Evolutionary conservation across 2,888 invertebrate species (phyloP), one percentile per base, ranked within the genome.

Genomic region (Mythimna pallens): DNA sequence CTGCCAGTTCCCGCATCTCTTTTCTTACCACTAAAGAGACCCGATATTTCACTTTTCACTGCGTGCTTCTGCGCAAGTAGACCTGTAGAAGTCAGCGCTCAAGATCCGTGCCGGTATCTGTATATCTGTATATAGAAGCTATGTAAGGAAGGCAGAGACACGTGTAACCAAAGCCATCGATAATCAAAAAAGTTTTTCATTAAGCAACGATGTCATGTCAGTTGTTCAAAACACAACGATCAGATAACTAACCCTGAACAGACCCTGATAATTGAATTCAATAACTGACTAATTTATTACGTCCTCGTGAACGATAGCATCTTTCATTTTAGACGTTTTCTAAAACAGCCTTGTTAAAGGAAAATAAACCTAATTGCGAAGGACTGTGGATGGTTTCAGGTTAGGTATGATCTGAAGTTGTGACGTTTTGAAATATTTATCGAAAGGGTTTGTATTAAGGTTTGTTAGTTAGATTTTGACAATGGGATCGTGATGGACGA

Each of bases 251-350:
- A 58, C 70, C 59, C 68, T 66, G 80, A 90, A 87, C 90, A 87
- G 87, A 86, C 82, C 81, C 80, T 84, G 85, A 89, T 92, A 92
- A 91, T 91, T 91, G 90, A 91, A 92, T 91, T 92, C 91, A 91
- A 91, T 91, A 91, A 86, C 90, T 87, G 87, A 88, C 89, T 91
- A 92, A 92, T 92, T 92, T 92, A 92, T 92, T 87, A 89, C 91
- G 88, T 91, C 91, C 90, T 89, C 89, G 84, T 86, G 81, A 61
- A 58, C 43, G 92, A 92, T 92, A 91, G 65, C 78, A 92, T 92
- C 92, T 89, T 81, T 76, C 76, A 85, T 87, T 88, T 89, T 87
- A 81, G 86, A 80, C 61, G 34, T 71, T 76, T 70, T 71, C 74
- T 65, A 75, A 80, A 40, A 43, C 57, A 52, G 17, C 9, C 1